Percentiles rank a stretch among this genome's conserved stretches.
Conservation (phyloP, 2,113 vertebrate species). For the Podarcis muralis region DNA sequence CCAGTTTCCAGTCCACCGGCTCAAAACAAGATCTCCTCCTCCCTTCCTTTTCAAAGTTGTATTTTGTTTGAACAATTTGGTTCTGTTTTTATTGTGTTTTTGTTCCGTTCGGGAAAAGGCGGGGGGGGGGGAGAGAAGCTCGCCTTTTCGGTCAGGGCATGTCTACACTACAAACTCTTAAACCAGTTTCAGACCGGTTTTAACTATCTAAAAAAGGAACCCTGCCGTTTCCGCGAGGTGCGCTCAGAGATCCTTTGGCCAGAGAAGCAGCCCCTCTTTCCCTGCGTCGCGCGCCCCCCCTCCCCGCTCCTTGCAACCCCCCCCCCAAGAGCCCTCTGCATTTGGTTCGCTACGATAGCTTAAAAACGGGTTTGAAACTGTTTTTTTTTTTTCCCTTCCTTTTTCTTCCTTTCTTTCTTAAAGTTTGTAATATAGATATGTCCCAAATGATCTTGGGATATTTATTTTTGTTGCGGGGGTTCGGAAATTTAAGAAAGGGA, state of each 20-base stretch:
- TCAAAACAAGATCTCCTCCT: neutral
- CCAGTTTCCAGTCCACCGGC: conserved; percentile 9
- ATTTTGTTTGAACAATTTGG: neutral
- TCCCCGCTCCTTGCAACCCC: neutral
- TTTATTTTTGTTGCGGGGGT: neutral
- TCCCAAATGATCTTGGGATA: conserved; percentile 16
- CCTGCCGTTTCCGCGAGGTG: neutral
- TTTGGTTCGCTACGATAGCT: neutral
- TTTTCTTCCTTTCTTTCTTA: neutral
- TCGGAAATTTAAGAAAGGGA: conserved; percentile 8
- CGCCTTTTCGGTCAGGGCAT: neutral
- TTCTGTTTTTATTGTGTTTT: conserved; percentile 2
- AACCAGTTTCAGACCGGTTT: neutral
- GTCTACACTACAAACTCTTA: conserved; percentile 15
- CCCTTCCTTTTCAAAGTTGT: neutral
- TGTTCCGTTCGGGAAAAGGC: neutral
- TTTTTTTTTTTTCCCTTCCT: too few relatives aligned
- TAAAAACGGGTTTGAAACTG: conserved; percentile 4
- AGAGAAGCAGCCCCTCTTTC: too few relatives aligned
- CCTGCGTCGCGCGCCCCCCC: too few relatives aligned
- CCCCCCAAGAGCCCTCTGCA: neutral
- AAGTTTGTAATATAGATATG: conserved; percentile 5
- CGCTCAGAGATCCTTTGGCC: neutral
- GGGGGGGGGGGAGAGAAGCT: neutral
- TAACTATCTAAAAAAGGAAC: neutral